Base-by-base conservation (phyloP, 2,113 vertebrate genomes). In the Xiphorhynchus elegans region DNA sequence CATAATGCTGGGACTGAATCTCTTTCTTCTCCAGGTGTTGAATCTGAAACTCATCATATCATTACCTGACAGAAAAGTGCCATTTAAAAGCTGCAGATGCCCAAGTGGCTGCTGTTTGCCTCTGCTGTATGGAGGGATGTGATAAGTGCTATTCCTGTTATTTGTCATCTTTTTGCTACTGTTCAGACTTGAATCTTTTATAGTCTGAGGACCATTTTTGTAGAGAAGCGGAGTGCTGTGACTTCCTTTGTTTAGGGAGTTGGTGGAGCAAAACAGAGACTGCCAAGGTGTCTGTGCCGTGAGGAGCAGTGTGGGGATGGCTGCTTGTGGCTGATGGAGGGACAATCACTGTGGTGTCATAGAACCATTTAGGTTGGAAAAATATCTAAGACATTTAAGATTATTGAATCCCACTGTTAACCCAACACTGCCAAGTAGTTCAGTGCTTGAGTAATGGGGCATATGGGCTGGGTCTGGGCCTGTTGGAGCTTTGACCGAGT, bases 391-490 rank as follows among this genome's bases (percentile, higher is more conserved):
- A 42, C 17, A 14, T 69, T 35, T 33, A 53, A 69, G 29, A 18
- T 35, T 35, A 11, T 62, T 20, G 15, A 62, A 18, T 62, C 17
- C 46, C 29, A 20, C 15, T 40, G 9, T 55, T 62, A 35, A 68
- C 17, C 24, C n/a, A 47, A 17, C 29, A 69, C 11, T 69, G 40
- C 53, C 31, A 55, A 55, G 42, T 39, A 39, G 52, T 44, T 89
- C 56, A 75, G 33, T 2, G 1, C 46, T 44, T 0, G 0, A 29
- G 33, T 40, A 17, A 31, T 9, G 42, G 2, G 52, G 12, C 31
- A 60, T 81, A 19, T 17, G 20, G 60, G 50, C 56, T 77, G 60
- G 9, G 4, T 68, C 47, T 88, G 64, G 46, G 70, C 62, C 52
- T 14, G 17, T 1, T 0, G 59, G 35, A 60, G 14, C 69, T 82